Evolutionary conservation across 2,113 vertebrate genomes (phyloP).

Genomic region (Drymodes brunneopygia): DNA sequence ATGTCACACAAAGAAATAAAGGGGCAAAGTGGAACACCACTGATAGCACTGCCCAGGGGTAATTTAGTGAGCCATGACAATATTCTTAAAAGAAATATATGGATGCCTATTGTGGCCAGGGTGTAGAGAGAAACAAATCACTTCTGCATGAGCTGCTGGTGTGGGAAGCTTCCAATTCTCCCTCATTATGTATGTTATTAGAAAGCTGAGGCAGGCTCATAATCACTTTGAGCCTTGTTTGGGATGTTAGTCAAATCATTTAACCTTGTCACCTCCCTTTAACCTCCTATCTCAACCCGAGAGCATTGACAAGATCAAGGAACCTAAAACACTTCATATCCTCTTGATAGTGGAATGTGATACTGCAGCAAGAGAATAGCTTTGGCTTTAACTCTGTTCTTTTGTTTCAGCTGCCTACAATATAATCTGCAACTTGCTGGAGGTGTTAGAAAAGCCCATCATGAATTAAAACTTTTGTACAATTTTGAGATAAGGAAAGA

Average conservation of each 20-base stretch:
- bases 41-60: constrained; percentile 49
- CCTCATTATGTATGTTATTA: constrained; percentile 34
- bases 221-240: constrained; percentile 23
- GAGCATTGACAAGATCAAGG: background rate
- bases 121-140: constrained; percentile 55
- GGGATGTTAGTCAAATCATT: constrained; percentile 58
- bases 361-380: background rate
- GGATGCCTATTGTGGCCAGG: background rate
- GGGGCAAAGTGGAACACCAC: constrained; percentile 50
- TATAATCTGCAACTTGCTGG: background rate
- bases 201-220: constrained; percentile 20
- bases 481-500: background rate
- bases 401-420: background rate
- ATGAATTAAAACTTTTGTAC: background rate
- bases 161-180: constrained; percentile 9
- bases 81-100: constrained; percentile 52
- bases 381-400: background rate
- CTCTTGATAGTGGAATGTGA: background rate
- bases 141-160: background rate
- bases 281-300: constrained; percentile 16
- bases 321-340: constrained; percentile 10
- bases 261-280: constrained; percentile 54
- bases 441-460: background rate
- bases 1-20: constrained; percentile 61
- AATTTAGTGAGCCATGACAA: constrained; percentile 50